A percentile compares a stretch with the other conserved stretches of the same genome.
phyloP scores from a whole-genome alignment of 2,113 vertebrate species.

The Hippolais icterina region DNA sequence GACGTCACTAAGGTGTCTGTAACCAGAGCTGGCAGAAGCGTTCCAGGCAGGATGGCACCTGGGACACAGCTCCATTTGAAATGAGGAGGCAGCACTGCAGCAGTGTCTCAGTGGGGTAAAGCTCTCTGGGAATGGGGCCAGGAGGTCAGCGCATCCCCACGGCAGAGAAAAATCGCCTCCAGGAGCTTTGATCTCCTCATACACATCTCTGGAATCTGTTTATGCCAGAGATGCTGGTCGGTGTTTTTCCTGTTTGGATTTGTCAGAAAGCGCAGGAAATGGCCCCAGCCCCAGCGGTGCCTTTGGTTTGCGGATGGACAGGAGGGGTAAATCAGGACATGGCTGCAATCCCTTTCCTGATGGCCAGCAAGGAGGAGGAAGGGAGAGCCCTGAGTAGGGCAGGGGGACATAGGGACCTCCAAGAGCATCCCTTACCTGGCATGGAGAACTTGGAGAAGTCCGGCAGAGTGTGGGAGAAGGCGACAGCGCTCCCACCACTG shows the following conservation, averaged over 20 bases:
- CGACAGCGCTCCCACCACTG: slow-evolving; percentile 70
- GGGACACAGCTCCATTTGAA: not conserved
- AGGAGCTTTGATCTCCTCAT: not conserved
- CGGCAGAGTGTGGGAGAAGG: slow-evolving; percentile 91
- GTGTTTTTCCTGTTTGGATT: slow-evolving; percentile 75
- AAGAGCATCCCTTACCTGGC: slow-evolving; percentile 76
- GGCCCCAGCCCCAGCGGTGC: not conserved
- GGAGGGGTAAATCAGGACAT: not conserved
- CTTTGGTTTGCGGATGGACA: not conserved
- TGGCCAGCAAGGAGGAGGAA: accelerated
- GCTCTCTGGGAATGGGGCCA: not conserved
- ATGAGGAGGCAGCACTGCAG: accelerated
- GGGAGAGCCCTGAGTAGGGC: not conserved
- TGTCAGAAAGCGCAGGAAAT: slow-evolving; percentile 19
- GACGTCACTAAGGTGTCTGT: not conserved
- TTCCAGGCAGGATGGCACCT: not conserved
- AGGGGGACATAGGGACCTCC: accelerated
- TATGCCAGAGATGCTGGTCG: not conserved
- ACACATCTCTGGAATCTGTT: not conserved
- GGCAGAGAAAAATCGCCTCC: not conserved
- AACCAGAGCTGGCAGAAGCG: accelerated
- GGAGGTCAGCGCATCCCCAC: slow-evolving; percentile 29
- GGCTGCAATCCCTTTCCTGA: not conserved
- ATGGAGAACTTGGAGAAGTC: slow-evolving; percentile 96
- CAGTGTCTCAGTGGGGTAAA: not conserved